Conservation (phyloP, 1,140 invertebrate genomes). For the Ceratitis capitata region DNA sequence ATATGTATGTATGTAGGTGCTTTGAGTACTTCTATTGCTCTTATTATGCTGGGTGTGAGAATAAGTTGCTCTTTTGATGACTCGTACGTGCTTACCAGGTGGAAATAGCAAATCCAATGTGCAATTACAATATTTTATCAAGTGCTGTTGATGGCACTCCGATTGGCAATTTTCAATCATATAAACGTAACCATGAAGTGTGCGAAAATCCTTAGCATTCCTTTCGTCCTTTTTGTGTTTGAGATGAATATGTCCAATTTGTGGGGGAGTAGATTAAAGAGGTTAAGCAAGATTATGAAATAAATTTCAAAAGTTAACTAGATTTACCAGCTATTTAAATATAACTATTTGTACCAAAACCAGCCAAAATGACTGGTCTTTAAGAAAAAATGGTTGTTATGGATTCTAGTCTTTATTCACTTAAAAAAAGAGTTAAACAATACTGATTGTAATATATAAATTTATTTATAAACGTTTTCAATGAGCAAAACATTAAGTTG, state of each 20-base stretch:
- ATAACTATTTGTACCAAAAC: no score
- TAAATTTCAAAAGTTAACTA: no score
- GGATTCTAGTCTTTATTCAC: no score
- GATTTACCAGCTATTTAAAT: no score
- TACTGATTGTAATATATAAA: no score
- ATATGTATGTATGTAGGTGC: neutral
- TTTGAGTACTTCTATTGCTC: neutral
- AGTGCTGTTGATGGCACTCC: constrained; percentile 62
- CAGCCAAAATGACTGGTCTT: no score
- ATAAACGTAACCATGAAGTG: constrained; percentile 55
- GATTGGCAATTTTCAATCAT: constrained; percentile 63
- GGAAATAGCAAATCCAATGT: constrained; percentile 62
- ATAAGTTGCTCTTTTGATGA: neutral
- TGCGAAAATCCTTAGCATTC: constrained; percentile 51
- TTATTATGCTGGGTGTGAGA: neutral
- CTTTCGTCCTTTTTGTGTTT: constrained; percentile 52
- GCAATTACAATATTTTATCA: constrained; percentile 60
- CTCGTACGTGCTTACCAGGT: constrained; percentile 50
- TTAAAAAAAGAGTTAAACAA: no score
- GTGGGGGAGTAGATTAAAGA: neutral
- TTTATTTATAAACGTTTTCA: no score
- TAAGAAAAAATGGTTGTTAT: no score
- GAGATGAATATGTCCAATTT: no score
- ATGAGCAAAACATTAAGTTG: no score
- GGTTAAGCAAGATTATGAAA: no score